A percentile compares a stretch with the other conserved stretches of the same genome.
These are phyloP conservation scores for Galeopterus variegatus DNA, from an alignment of 2,113 vertebrate genomes.

Conservation along the genomic window DNA sequence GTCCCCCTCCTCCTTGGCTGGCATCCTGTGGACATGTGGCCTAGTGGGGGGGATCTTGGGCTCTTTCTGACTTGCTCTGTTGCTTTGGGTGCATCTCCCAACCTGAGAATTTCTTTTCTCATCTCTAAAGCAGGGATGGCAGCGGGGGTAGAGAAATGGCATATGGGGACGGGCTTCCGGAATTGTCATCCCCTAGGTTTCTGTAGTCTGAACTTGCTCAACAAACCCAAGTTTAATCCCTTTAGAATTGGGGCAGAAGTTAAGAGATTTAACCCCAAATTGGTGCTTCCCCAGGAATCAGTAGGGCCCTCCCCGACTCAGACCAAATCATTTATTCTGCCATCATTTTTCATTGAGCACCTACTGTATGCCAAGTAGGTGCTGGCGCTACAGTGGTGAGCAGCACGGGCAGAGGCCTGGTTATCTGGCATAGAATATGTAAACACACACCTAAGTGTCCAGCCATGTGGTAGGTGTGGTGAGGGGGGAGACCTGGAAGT, in stretches of 20 bases:
- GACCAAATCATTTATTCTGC: accelerated
- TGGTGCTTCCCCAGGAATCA: neutral
- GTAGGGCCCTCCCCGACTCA: neutral
- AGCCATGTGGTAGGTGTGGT: accelerated
- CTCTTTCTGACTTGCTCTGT: neutral
- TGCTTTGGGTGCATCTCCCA: accelerated
- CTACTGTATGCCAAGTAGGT: neutral
- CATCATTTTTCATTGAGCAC: accelerated
- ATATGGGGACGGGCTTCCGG: accelerated
- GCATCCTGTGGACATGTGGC: neutral
- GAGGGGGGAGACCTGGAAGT: neutral
- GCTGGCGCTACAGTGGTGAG: neutral
- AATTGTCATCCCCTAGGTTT: neutral
- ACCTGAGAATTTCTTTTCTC: neutral
- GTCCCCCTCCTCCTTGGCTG: neutral
- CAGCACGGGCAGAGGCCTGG: too few species aligned
- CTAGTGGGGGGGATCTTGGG: neutral
- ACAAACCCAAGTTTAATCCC: too few species aligned
- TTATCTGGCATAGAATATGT: accelerated
- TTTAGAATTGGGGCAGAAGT: neutral
- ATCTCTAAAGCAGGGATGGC: neutral
- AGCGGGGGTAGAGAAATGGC: neutral
- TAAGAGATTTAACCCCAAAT: neutral
- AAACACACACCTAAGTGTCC: too few species aligned
- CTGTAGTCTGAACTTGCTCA: neutral